Evolutionary conservation across 2,888 invertebrate genomes (phyloP).

Genomic region (Tachina fera): DNA sequence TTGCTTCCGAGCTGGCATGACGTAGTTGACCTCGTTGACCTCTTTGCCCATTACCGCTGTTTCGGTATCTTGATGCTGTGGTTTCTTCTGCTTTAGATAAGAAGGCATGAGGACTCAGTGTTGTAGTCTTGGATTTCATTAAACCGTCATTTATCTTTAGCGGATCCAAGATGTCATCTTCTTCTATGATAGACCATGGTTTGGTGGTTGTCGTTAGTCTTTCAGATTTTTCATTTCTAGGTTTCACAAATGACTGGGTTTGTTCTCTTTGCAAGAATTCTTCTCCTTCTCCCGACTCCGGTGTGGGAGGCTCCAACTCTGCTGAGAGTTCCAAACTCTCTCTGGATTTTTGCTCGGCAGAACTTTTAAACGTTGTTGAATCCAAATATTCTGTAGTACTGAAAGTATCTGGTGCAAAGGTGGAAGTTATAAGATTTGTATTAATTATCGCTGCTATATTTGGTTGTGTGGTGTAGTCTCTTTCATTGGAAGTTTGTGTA

Average conservation of each 20-base stretch:
- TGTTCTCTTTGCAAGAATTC: slow-evolving; percentile 88
- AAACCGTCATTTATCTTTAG: slow-evolving; percentile 88
- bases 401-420: slow-evolving; percentile 74
- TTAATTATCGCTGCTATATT: slow-evolving; percentile 85
- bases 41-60: slow-evolving; percentile 10
- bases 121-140: slow-evolving; percentile 81
- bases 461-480: slow-evolving; percentile 85
- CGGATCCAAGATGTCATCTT: slow-evolving; percentile 88
- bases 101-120: slow-evolving; percentile 82
- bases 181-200: slow-evolving; percentile 83
- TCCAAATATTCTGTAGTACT: slow-evolving; percentile 81
- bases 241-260: slow-evolving; percentile 87
- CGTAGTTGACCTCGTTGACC: slow-evolving; percentile 21
- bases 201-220: slow-evolving; percentile 70
- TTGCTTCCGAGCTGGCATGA: slow-evolving; percentile 18
- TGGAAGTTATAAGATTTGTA: slow-evolving; percentile 77
- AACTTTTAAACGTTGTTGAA: slow-evolving; percentile 84
- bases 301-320: slow-evolving; percentile 82
- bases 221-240: slow-evolving; percentile 82
- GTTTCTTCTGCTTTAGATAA: slow-evolving; percentile 60
- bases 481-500: slow-evolving; percentile 75
- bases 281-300: slow-evolving; percentile 84
- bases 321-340: slow-evolving; percentile 78
- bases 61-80: not conserved
- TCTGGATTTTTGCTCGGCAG: slow-evolving; percentile 69